Base-by-base conservation (phyloP, 2,888 invertebrate genomes). In the Sceliomorpha sp. region DNA sequence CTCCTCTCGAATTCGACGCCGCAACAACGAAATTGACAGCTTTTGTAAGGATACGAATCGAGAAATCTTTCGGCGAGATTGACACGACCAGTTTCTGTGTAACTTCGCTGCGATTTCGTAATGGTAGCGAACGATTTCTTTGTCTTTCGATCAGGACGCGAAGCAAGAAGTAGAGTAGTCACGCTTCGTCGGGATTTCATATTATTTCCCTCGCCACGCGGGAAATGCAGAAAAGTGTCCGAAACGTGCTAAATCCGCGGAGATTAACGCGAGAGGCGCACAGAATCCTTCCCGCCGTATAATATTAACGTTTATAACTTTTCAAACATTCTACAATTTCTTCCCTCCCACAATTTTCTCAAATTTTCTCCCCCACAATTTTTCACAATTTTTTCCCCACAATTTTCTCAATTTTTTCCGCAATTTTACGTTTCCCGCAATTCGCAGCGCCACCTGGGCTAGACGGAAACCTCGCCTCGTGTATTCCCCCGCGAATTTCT, bases 131-230 rank as follows among this genome's bases (percentile, higher is more conserved):
- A 29, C 14, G 42, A 64, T 40, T 66, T 58, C 48, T 56, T 64
- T 58, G 66, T 58, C 66, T 10, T 44, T 29, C n/a, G 10, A 40
- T 39, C 34, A 20, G 47, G 20, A 59, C 60, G 42, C 50, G 60
- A 31, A 53, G 13, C 53, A 40, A 55, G 34, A 53, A 55, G 24
- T 31, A 7, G 50, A 63, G 27, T 20, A 10, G 62, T 51, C 50
- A 56, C 56, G 64, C 56, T 56, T 13, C 51, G 34, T 20, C 42
- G 48, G n/a, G 34, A 29, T 50, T 50, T 42, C 39, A 37, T 7
- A 17, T 45, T 36, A 55, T 62, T 45, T 39, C 53, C 51, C 45
- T 27, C 26, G 60, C 44, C 51, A 36, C 44, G 50, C 60, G 50
- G 50, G 12, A 53, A 62, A 62, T 44, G 36, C 42, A 17, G 15